Evolutionary conservation across 2,113 vertebrate genomes (phyloP).

Genomic region (Poeciliopsis prolifica): DNA sequence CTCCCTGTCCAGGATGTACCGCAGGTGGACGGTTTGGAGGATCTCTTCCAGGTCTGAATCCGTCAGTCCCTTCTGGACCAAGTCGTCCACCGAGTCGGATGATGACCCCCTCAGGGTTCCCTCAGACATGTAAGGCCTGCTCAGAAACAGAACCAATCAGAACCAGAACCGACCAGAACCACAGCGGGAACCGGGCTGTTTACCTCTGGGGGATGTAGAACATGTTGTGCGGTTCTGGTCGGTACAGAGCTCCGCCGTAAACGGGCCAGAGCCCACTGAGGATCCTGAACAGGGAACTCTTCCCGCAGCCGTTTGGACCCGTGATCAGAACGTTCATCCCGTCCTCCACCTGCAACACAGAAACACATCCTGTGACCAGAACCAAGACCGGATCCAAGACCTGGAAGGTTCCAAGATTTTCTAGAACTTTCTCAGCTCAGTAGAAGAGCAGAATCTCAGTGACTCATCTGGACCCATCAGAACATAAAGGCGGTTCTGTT

Average conservation of each 20-base stretch:
- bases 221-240: slow-evolving; percentile 93
- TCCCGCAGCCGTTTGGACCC: slow-evolving; percentile 97
- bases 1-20: slow-evolving; percentile 94
- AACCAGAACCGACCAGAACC: neutral
- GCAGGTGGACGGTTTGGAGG: slow-evolving; percentile 89
- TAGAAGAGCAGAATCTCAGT: neutral
- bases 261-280: slow-evolving; percentile 97
- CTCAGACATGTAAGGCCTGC: slow-evolving; percentile 97
- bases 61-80: slow-evolving; percentile 84
- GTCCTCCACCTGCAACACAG: slow-evolving; percentile 86
- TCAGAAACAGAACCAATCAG: neutral
- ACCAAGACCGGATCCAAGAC: too few relatives aligned
- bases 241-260: slow-evolving; percentile 90
- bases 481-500: slow-evolving; percentile 35
- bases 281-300: slow-evolving; percentile 97
- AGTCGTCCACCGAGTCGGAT: slow-evolving; percentile 91
- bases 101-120: slow-evolving; percentile 93
- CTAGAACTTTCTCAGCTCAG: too few relatives aligned
- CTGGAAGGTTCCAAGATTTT: neutral
- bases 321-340: slow-evolving; percentile 98
- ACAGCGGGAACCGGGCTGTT: neutral
- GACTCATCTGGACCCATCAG: neutral
- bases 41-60: slow-evolving; percentile 89
- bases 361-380: neutral
- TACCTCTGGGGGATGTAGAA: slow-evolving; percentile 99